Percentiles rank a stretch among this genome's conserved stretches.
These are phyloP conservation scores for Tillus elongatus DNA, from an alignment of 2,888 invertebrate genomes.

Conservation along the genomic window DNA sequence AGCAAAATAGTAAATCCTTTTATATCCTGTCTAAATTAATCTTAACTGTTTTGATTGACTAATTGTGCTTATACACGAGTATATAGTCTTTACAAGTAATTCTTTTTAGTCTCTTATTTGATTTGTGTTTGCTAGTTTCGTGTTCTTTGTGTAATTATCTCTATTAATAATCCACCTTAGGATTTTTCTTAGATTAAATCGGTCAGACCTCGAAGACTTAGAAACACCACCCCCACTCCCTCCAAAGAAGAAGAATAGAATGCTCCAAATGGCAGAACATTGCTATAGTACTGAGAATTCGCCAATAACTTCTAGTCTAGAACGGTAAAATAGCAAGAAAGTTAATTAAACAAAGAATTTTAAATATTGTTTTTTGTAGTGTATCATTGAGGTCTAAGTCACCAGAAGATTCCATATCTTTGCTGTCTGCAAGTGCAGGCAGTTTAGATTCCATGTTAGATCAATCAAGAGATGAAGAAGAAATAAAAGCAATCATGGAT, in stretches of 20 bases:
- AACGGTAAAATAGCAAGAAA: slow-evolving; percentile 40
- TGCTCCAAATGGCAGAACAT: slow-evolving; percentile 44
- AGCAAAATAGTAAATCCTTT: too few species aligned
- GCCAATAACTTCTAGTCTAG: slow-evolving; percentile 56
- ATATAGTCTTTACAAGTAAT: too few species aligned
- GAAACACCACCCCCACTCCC: slow-evolving; percentile 70
- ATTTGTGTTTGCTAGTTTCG: too few species aligned
- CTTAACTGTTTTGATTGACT: too few species aligned
- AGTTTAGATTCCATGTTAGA: slow-evolving; percentile 83
- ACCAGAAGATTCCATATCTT: slow-evolving; percentile 60
- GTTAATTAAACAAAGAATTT: background rate
- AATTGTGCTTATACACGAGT: too few species aligned
- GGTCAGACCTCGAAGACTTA: slow-evolving; percentile 39
- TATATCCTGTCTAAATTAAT: too few species aligned
- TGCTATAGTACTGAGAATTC: slow-evolving; percentile 48
- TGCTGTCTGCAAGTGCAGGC: slow-evolving; percentile 61
- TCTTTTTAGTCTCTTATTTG: too few species aligned
- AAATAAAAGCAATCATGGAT: slow-evolving; percentile 56
- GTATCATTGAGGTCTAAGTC: slow-evolving; percentile 69
- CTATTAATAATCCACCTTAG: too few species aligned
- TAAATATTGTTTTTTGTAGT: slow-evolving; percentile 35
- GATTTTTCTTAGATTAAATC: slow-evolving; percentile 21
- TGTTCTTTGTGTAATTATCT: too few species aligned
- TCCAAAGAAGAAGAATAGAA: slow-evolving; percentile 50
- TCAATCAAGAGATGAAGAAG: slow-evolving; percentile 75